Evolutionary conservation across 92 coral and sea anemone genomes (phyloP).

Genomic region (Zoanthus sansibaricus): DNA sequence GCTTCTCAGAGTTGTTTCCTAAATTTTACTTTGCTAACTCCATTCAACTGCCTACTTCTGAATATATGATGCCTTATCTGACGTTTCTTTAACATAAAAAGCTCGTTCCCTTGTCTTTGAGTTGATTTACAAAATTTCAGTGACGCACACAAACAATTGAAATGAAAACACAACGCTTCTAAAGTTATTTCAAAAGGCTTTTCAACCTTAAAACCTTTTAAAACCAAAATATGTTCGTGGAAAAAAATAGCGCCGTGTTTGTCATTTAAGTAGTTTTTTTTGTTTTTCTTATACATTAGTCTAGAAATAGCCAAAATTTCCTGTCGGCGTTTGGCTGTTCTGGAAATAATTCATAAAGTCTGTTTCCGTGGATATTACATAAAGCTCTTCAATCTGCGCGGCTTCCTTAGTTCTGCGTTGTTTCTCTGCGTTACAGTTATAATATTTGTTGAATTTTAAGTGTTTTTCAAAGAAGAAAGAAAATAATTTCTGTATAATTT

Average conservation of each 20-base stretch:
- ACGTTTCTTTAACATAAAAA: too few species aligned
- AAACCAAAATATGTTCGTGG: too few species aligned
- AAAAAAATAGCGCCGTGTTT: too few species aligned
- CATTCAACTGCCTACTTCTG: conserved; percentile 3
- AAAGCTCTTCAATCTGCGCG: neutral
- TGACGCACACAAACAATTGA: too few species aligned
- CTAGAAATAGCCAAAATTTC: neutral
- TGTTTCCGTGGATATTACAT: neutral
- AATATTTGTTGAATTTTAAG: too few species aligned
- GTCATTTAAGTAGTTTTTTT: neutral
- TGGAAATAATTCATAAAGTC: neutral
- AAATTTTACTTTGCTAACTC: neutral
- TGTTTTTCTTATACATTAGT: neutral
- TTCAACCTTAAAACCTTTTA: too few species aligned
- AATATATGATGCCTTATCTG: neutral
- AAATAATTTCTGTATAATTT: neutral
- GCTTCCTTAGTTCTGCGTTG: neutral
- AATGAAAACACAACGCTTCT: too few species aligned
- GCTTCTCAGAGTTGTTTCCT: neutral
- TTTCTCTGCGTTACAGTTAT: neutral
- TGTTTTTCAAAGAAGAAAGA: too few species aligned
- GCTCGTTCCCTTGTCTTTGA: too few species aligned
- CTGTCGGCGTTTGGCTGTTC: neutral
- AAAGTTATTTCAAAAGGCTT: too few species aligned
- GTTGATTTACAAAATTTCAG: too few species aligned